These are phyloP conservation scores for Nebria ingens DNA, from an alignment of 1,140 invertebrate genomes.

Conservation along the genomic window DNA sequence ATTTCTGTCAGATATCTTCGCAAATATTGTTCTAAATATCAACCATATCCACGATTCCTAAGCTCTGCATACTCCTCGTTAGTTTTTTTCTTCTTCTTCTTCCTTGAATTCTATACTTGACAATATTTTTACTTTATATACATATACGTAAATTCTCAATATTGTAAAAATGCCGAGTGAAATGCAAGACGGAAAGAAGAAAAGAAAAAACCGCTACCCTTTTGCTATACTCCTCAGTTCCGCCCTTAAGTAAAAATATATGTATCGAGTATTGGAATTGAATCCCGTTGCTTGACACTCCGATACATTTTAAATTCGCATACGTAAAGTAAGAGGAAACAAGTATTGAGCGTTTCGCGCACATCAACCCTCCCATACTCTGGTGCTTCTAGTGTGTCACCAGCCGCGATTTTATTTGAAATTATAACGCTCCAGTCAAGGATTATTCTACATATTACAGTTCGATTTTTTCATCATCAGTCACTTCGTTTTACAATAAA, in stretches of 20 bases:
- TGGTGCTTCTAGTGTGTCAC: not conserved
- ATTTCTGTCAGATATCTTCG: too few species aligned
- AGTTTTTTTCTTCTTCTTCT: too few species aligned
- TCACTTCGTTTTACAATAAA: too few species aligned
- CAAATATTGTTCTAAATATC: too few species aligned
- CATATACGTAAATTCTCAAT: slow-evolving; percentile 34
- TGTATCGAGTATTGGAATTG: slow-evolving; percentile 33
- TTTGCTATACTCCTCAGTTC: slow-evolving; percentile 17
- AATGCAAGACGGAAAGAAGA: not conserved
- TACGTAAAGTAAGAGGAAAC: slow-evolving; percentile 22
- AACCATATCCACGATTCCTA: too few species aligned
- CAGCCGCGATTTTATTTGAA: not conserved
- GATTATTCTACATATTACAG: not conserved
- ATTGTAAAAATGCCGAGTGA: slow-evolving; percentile 17
- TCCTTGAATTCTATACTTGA: too few species aligned
- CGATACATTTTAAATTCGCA: slow-evolving; percentile 33
- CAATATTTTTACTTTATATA: too few species aligned
- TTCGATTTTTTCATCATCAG: not conserved
- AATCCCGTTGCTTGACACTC: slow-evolving; percentile 28
- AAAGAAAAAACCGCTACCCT: not conserved
- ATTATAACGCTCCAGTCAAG: not conserved
- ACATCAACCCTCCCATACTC: slow-evolving; percentile 25
- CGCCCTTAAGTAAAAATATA: slow-evolving; percentile 35
- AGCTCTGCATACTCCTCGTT: too few species aligned
- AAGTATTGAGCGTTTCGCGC: slow-evolving; percentile 16